A percentile compares a stretch with the other conserved stretches of the same genome.
phyloP scores from a whole-genome alignment of 2,113 vertebrate species.

The Phylloscopus whistleri region DNA sequence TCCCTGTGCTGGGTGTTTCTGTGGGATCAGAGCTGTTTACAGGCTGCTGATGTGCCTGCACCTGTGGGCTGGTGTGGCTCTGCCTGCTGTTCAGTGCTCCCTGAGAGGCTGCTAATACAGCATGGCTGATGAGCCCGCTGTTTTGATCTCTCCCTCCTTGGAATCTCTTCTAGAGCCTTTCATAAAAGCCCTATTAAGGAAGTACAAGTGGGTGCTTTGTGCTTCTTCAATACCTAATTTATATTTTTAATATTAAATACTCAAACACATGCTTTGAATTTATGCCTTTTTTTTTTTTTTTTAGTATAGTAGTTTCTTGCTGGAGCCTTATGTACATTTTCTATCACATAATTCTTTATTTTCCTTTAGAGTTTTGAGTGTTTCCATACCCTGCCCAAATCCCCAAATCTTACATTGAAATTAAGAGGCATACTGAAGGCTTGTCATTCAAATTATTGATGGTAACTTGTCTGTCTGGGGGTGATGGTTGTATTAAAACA shows the following conservation, averaged over 20 bases:
- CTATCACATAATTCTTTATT: background rate
- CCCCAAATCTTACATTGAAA: background rate
- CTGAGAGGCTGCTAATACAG: background rate
- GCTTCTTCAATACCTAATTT: slow-evolving; percentile 7
- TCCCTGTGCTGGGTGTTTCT: background rate
- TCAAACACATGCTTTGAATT: background rate
- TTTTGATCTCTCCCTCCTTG: slow-evolving; percentile 10
- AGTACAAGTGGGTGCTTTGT: slow-evolving; percentile 18
- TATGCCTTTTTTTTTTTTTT: too few relatives aligned
- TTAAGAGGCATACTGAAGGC: background rate
- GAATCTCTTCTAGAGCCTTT: slow-evolving; percentile 17
- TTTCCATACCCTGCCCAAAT: background rate
- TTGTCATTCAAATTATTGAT: background rate
- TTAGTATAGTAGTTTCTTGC: background rate
- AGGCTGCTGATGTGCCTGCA: background rate
- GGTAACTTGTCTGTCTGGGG: background rate
- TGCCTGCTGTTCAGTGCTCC: slow-evolving; percentile 5
- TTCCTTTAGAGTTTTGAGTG: background rate
- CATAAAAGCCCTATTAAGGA: slow-evolving; percentile 30
- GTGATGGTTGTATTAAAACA: background rate
- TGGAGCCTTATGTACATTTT: background rate
- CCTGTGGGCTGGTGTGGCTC: background rate
- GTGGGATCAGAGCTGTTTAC: background rate
- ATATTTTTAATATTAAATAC: slow-evolving; percentile 39
- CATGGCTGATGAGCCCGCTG: background rate